phyloP scores from a whole-genome alignment of 1,140 invertebrate genomes.

The Nasonia longicornis region DNA sequence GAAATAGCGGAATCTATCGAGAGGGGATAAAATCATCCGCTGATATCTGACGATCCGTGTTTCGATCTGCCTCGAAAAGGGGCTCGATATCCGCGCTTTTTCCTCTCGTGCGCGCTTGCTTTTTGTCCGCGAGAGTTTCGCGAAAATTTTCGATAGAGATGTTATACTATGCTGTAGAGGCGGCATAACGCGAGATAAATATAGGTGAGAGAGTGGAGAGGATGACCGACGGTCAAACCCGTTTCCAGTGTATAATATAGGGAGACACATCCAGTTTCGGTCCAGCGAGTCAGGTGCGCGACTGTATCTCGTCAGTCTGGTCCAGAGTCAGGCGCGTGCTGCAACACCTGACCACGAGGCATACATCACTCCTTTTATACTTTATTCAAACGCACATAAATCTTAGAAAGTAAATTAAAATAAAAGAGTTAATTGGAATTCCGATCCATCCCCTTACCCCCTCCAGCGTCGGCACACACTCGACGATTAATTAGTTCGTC shows the following conservation, averaged over 20 bases:
- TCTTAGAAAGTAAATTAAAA: too few species aligned
- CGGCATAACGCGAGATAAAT: background rate
- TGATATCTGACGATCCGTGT: constrained; percentile 38
- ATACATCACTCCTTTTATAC: background rate
- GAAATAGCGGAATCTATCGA: constrained; percentile 8
- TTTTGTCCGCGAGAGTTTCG: background rate
- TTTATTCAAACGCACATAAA: background rate
- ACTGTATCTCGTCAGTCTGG: constrained; percentile 15
- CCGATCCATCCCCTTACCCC: too few species aligned
- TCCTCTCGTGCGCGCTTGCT: background rate
- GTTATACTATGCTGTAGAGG: background rate
- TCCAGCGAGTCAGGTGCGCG: constrained; percentile 38
- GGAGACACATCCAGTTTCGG: constrained; percentile 34
- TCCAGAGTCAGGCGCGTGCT: constrained; percentile 10
- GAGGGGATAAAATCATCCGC: constrained; percentile 35
- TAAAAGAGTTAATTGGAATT: too few species aligned
- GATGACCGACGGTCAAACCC: constrained; percentile 24
- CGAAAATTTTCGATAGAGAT: background rate
- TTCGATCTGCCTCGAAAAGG: constrained; percentile 23
- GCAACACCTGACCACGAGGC: constrained; percentile 11
- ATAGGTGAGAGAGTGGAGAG: background rate
- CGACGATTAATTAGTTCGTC: constrained; percentile 43
- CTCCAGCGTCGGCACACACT: too few species aligned
- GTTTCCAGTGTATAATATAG: constrained; percentile 1
- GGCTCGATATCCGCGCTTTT: background rate